Percentiles rank a stretch among this genome's conserved stretches.
phyloP scores from a whole-genome alignment of 1,140 invertebrate genomes.

The Andricus grossulariae region DNA sequence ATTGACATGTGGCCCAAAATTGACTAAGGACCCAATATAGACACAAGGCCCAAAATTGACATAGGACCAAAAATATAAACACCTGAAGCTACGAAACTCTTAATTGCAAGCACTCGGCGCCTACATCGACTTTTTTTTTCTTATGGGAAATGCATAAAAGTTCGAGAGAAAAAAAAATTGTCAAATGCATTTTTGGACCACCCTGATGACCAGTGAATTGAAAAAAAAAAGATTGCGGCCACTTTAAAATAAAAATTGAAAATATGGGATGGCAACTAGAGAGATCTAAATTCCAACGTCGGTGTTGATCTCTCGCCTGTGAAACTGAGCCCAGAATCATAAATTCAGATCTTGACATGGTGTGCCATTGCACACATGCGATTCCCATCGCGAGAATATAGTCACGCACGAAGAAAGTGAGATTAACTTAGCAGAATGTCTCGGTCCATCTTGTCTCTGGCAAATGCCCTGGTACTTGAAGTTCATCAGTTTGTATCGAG shows the following conservation, averaged over 20 bases:
- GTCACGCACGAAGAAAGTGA: constrained; percentile 20
- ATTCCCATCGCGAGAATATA: neutral
- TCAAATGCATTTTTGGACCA: too few relatives aligned
- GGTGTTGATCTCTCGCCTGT: neutral
- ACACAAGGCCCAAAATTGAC: too few relatives aligned
- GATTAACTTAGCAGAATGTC: constrained; percentile 9
- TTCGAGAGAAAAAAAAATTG: too few relatives aligned
- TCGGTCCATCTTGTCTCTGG: constrained; percentile 9
- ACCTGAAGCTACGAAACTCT: too few relatives aligned
- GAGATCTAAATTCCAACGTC: constrained; percentile 17
- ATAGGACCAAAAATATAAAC: too few relatives aligned
- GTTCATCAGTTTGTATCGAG: constrained; percentile 57
- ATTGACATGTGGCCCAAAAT: too few relatives aligned
- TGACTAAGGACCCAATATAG: too few relatives aligned
- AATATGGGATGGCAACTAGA: neutral
- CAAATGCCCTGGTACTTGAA: constrained; percentile 33
- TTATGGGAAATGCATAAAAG: too few relatives aligned
- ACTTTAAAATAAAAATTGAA: constrained; percentile 30
- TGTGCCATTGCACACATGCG: neutral
- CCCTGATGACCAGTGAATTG: too few relatives aligned
- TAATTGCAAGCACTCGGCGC: too few relatives aligned
- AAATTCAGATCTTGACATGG: constrained; percentile 20
- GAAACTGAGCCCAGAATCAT: constrained; percentile 14
- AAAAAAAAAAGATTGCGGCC: too few relatives aligned
- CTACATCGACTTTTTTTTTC: too few relatives aligned